Conservation (phyloP, 1,140 invertebrate genomes). For the Hyles vespertilio region DNA sequence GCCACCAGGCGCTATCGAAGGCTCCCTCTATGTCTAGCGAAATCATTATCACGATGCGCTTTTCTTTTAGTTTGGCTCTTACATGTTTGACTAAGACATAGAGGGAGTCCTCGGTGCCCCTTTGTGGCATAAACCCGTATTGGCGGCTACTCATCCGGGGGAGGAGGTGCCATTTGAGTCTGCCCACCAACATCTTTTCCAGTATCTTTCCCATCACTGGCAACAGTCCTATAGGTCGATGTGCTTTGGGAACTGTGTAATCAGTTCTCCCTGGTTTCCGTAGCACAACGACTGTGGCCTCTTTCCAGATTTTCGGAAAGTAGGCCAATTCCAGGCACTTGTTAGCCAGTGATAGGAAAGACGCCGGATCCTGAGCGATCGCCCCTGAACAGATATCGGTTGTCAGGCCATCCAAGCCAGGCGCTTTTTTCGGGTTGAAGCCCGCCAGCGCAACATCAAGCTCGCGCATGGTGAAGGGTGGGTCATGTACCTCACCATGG, state of each 20-base stretch:
- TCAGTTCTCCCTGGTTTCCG: constrained; percentile 14
- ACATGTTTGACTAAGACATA: constrained; percentile 13
- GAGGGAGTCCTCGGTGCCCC: constrained; percentile 24
- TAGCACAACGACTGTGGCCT: constrained; percentile 12
- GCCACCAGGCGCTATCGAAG: constrained; percentile 8
- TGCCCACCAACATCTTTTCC: constrained; percentile 18
- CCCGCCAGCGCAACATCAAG: not conserved
- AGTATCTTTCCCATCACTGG: constrained; percentile 22
- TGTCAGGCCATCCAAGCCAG: constrained; percentile 12
- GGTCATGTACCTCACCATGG: constrained; percentile 11
- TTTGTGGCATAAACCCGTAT: constrained; percentile 21
- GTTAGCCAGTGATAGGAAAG: constrained; percentile 5
- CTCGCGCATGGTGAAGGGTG: constrained; percentile 14
- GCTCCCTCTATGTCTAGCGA: no score
- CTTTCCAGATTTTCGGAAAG: constrained; percentile 17
- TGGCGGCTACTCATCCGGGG: constrained; percentile 13
- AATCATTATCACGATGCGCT: not conserved
- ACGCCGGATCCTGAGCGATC: not conserved
- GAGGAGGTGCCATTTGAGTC: constrained; percentile 12
- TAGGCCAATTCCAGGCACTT: constrained; percentile 1
- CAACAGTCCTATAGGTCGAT: constrained; percentile 19
- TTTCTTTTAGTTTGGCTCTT: not conserved
- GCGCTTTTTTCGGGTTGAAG: constrained; percentile 25
- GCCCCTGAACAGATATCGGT: constrained; percentile 8
- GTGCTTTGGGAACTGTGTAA: constrained; percentile 14